Percentiles rank a stretch among this genome's conserved stretches.
These are phyloP conservation scores for Eciton burchellii DNA, from an alignment of 1,140 invertebrate genomes.

Conservation along the genomic window DNA sequence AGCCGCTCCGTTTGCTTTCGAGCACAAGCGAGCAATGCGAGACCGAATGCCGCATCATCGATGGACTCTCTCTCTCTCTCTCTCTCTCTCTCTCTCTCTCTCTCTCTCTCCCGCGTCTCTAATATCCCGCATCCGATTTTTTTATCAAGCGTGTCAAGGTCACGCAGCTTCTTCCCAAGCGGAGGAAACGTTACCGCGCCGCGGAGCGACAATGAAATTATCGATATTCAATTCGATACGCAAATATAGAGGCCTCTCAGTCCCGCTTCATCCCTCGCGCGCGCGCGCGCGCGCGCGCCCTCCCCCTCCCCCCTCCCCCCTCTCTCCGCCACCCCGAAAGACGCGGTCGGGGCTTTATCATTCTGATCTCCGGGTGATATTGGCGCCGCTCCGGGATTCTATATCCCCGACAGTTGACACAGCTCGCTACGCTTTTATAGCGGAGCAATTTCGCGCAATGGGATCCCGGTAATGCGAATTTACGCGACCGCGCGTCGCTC, in stretches of 20 bases:
- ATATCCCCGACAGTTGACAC: conserved; percentile 72
- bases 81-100: too few species aligned
- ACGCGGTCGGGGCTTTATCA: conserved; percentile 55
- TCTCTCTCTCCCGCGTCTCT: too few species aligned
- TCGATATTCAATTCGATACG: conserved; percentile 43
- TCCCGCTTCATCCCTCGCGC: conserved; percentile 46
- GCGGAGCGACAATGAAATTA: conserved; percentile 1
- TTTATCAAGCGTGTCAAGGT: too few species aligned
- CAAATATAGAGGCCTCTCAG: conserved; percentile 50
- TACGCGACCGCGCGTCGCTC: conserved; percentile 50
- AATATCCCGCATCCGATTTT: not conserved
- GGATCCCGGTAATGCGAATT: conserved; percentile 71
- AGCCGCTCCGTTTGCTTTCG: not conserved
- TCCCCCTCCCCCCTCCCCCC: too few species aligned
- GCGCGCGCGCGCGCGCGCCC: too few species aligned
- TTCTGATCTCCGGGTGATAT: conserved; percentile 65
- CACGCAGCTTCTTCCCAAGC: too few species aligned
- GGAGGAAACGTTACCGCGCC: too few species aligned
- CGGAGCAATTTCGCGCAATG: conserved; percentile 67
- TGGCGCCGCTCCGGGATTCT: conserved; percentile 60
- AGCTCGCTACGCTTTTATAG: conserved; percentile 69
- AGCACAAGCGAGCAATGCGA: too few species aligned
- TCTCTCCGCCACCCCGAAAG: too few species aligned
- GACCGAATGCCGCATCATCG: too few species aligned
- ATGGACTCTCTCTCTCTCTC: too few species aligned